Conservation (phyloP, 2,888 invertebrate species). For the Achlya flavicornis region DNA sequence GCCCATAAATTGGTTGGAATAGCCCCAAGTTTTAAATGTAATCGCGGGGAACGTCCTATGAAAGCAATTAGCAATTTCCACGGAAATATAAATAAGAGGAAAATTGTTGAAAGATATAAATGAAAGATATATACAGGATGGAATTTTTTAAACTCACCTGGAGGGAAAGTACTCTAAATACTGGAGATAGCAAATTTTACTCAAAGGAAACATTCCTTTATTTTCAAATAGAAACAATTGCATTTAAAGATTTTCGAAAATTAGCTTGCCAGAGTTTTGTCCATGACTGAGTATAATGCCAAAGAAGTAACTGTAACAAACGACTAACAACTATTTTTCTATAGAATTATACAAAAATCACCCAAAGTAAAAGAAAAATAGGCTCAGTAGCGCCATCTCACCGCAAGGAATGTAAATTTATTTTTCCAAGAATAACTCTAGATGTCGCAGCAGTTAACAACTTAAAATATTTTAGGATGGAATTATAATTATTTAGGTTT, state of each 20-base stretch:
- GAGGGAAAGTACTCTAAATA: no score
- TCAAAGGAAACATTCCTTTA: no score
- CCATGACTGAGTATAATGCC: not conserved
- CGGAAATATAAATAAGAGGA: slow-evolving; percentile 8
- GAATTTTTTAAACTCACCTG: no score
- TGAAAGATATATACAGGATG: no score
- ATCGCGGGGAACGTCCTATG: slow-evolving; percentile 37
- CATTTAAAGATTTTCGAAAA: no score
- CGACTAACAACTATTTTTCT: not conserved
- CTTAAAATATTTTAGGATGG: not conserved
- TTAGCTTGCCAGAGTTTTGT: no score
- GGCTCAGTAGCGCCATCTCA: not conserved
- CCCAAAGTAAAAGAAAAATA: not conserved
- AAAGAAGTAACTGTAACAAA: not conserved
- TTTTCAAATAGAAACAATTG: no score
- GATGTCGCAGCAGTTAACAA: not conserved
- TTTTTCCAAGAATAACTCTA: slow-evolving; percentile 3
- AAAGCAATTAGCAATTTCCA: slow-evolving; percentile 49
- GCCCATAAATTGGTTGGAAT: slow-evolving; percentile 53
- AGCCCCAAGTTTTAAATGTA: slow-evolving; percentile 53
- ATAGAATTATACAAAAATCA: not conserved
- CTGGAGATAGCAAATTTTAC: no score
- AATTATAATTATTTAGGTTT: not conserved
- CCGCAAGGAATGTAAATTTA: not conserved
- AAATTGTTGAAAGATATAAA: not conserved